phyloP scores from a whole-genome alignment of 1,140 invertebrate genomes.

The Bicyclus anynana region DNA sequence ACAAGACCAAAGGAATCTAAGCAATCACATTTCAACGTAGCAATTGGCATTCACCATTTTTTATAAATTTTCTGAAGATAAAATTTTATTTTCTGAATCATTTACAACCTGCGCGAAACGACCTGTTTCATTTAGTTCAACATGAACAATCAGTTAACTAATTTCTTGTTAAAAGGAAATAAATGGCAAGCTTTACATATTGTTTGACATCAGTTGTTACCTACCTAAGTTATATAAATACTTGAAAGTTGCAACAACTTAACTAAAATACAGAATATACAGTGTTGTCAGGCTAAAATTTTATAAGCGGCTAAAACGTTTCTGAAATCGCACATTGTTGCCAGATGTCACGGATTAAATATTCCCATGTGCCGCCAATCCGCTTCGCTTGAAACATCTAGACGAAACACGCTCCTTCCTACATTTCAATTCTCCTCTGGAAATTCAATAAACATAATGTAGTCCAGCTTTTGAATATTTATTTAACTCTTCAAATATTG shows the following conservation, averaged over 20 bases:
- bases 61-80: no score
- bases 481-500: background rate
- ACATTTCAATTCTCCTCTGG: background rate
- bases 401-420: conserved; percentile 2
- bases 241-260: background rate
- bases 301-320: conserved; percentile 7
- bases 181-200: no score
- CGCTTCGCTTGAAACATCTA: conserved; percentile 3
- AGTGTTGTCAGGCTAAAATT: background rate
- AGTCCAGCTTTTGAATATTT: background rate
- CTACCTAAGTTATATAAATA: no score
- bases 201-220: no score
- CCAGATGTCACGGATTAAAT: conserved; percentile 12
- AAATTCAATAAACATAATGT: background rate
- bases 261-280: background rate
- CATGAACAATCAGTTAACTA: no score
- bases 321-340: conserved; percentile 2
- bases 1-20: no score
- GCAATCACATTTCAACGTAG: no score
- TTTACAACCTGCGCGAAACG: no score
- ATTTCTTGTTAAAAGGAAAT: no score
- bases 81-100: no score
- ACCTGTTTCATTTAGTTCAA: no score
- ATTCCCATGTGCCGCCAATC: conserved; percentile 14
- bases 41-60: no score